Conservation (phyloP, 2,113 vertebrate genomes). For the Bubalus kerabau region DNA sequence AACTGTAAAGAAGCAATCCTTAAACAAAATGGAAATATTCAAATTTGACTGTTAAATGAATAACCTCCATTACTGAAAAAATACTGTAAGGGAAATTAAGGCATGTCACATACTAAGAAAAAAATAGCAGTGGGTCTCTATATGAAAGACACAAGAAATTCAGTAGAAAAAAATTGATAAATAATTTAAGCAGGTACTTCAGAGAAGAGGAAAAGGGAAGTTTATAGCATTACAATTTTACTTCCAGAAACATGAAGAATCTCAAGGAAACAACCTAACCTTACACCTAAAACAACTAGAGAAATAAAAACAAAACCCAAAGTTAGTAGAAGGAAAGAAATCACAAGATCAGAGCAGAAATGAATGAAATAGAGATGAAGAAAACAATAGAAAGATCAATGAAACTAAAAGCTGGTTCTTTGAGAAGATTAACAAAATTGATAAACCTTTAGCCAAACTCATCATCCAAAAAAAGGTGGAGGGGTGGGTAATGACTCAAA, state of each 20-base stretch:
- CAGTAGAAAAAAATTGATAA: background rate
- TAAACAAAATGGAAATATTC: background rate
- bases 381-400: background rate
- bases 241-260: background rate
- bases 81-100: background rate
- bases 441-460: background rate
- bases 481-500: background rate
- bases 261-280: background rate
- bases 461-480: background rate
- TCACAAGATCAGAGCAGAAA: background rate
- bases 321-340: background rate
- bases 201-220: background rate
- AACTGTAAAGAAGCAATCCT: background rate
- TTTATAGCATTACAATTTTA: background rate
- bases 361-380: background rate
- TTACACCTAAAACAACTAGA: background rate
- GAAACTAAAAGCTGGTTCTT: background rate
- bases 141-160: background rate
- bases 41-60: background rate
- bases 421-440: background rate
- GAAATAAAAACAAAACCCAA: background rate
- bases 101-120: background rate
- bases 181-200: background rate
- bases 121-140: background rate
- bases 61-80: background rate